Percentiles rank a stretch among this genome's conserved stretches.
Evolutionary conservation across 2,113 vertebrate species (phyloP).

Genomic region (Phalacrocorax aristotelis): DNA sequence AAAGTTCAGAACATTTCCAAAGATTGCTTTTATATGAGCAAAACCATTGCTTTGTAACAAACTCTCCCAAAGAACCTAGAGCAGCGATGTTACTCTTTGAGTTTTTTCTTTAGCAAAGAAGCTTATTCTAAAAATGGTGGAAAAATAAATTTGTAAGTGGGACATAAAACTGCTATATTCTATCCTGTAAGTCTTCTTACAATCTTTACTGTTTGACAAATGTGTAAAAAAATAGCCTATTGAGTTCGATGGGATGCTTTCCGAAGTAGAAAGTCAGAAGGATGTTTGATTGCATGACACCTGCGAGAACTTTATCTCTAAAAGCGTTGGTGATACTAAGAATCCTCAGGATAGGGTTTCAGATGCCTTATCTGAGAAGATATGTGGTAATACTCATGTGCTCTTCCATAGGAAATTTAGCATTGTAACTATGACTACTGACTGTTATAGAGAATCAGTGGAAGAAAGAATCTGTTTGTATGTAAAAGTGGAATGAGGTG

Average conservation of each 20-base stretch:
- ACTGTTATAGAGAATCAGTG: not conserved
- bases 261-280: not conserved
- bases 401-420: slow-evolving; percentile 23
- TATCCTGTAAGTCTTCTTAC: not conserved
- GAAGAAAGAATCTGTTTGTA: not conserved
- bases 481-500: not conserved
- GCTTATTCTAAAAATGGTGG: not conserved
- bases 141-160: not conserved
- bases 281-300: not conserved
- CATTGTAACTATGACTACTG: slow-evolving; percentile 20
- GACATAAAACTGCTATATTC: not conserved
- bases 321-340: not conserved
- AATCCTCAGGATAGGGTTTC: not conserved
- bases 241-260: not conserved
- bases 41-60: not conserved
- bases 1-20: not conserved
- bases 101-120: not conserved
- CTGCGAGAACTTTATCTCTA: not conserved
- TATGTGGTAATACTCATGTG: not conserved
- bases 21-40: not conserved
- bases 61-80: not conserved
- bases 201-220: not conserved
- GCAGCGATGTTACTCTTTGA: not conserved
- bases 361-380: not conserved
- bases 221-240: not conserved